Base-by-base conservation (phyloP, 1,140 invertebrate species). In the Lepidotrigona ventralis region DNA sequence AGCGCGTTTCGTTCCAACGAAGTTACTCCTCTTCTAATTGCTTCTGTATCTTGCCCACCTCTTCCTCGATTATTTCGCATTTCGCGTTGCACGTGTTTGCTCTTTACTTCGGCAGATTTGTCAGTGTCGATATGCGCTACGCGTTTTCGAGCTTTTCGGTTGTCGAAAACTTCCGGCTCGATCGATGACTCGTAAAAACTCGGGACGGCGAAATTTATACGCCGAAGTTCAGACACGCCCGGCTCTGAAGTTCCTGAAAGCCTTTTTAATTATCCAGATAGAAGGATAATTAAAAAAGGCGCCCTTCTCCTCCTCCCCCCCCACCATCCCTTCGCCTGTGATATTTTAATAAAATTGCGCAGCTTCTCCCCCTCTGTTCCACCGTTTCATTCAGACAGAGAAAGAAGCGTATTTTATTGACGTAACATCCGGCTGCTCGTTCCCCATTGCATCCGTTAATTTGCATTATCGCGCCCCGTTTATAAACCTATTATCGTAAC, bases 201-300 rank as follows among this genome's bases (percentile, higher is more conserved):
- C 21, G 56, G 39, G 8, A n/a, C 15, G 15, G 17, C 4, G 23
- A 39, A 75, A 75, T 46, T 46, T 46, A 63, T 21, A 60, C 23
- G 8, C 14, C 39, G 14, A 75, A 63, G 33, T 60, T 46, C 26
- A 15, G 39, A 9, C n/a, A n/a, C n/a, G 73, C 33, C 6, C 26
- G 51, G 8, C 29, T 8, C 39, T 46, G 39, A 56, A 54, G 71
- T 63, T n/a, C 2, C 58, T 19, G 17, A 64, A 63, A 63, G 11
- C 6, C 17, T 76, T 76, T 76, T 76, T 63, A 76, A 76, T 76
- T 51, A 64, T 64, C 15, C 39, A 46, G 39, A 46, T 46, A 46
- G 39, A 46, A 46, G 39, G 39, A 46, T 46, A 46, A 46, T 46
- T 46, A 46, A 46, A 46, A n/a, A 46, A 46, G 39, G 6, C 39